A percentile compares a stretch with the other conserved stretches of the same genome.
phyloP scores from a whole-genome alignment of 2,888 invertebrate genomes.

The Pandemis corylana region DNA sequence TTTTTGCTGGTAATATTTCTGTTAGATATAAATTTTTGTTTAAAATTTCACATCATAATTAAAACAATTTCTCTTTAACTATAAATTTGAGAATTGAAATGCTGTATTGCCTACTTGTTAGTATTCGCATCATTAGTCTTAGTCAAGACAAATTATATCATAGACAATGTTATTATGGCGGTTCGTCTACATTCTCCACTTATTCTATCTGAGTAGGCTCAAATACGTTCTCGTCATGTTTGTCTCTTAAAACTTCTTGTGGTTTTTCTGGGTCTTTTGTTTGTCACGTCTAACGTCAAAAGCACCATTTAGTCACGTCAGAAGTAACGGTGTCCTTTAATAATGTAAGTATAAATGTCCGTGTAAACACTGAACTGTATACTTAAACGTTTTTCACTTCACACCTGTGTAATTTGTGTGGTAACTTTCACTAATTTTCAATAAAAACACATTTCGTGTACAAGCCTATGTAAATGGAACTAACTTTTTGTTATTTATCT shows the following conservation, averaged over 20 bases:
- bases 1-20: no score
- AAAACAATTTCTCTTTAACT: no score
- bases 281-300: background rate
- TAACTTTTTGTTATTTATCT: background rate
- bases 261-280: slow-evolving; percentile 18
- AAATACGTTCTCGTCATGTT: slow-evolving; percentile 14
- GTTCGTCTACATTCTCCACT: no score
- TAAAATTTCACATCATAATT: no score
- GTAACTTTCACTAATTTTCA: background rate
- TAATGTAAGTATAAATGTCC: background rate
- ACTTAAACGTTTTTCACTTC: slow-evolving; percentile 1
- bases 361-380: background rate
- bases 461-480: background rate
- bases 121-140: no score
- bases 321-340: background rate
- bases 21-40: no score
- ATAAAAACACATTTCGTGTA: background rate
- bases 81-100: no score
- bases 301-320: background rate
- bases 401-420: background rate
- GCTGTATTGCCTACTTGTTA: no score
- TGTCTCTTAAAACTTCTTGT: slow-evolving; percentile 15
- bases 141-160: no score
- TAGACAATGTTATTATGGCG: no score
- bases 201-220: no score